Conservation (phyloP, 2,797 vertebrate genomes). For the Pseudochromis fuscus region DNA sequence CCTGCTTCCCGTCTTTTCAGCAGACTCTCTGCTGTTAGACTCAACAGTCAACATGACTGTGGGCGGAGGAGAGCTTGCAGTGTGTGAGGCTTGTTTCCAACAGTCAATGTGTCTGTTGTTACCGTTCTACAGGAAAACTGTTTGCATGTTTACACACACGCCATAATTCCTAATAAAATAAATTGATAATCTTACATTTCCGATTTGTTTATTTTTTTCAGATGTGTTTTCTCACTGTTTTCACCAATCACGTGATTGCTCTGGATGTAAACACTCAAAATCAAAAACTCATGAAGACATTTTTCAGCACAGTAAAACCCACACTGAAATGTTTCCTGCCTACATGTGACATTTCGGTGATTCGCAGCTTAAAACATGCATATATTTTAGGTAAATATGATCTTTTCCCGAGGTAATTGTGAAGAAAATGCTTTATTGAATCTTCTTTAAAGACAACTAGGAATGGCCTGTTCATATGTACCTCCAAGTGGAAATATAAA, state of each 20-base stretch:
- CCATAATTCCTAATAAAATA: too few relatives aligned
- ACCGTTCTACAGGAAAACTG: constrained; percentile 9
- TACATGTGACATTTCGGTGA: neutral
- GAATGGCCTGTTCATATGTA: neutral
- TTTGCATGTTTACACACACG: neutral
- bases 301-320: neutral
- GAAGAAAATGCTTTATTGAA: neutral
- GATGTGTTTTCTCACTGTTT: neutral
- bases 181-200: too few relatives aligned
- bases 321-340: neutral
- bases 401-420: neutral
- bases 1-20: constrained; percentile 50
- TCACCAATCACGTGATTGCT: neutral
- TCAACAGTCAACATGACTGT: constrained; percentile 50
- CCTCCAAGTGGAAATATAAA: neutral
- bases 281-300: neutral
- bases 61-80: constrained; percentile 37
- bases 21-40: constrained; percentile 44
- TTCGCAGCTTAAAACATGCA: neutral
- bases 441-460: neutral
- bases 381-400: neutral
- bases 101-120: neutral
- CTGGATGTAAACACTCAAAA: too few relatives aligned
- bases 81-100: constrained; percentile 38
- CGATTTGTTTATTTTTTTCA: too few relatives aligned